Conservation (phyloP, 2,888 invertebrate genomes). For the Cremastinae sp. region DNA sequence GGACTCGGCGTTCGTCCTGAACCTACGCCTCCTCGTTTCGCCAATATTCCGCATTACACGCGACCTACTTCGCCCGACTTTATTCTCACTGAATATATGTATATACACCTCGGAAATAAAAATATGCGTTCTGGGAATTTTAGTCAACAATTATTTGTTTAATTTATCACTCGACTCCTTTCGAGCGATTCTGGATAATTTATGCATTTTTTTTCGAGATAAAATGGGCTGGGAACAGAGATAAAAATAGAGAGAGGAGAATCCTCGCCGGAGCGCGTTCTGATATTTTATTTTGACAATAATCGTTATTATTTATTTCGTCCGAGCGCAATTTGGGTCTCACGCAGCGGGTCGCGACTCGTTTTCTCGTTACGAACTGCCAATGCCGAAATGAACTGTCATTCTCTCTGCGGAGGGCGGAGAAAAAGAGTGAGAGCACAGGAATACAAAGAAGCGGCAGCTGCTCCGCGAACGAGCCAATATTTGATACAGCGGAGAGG, state of each 20-base stretch:
- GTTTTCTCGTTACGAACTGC: constrained; percentile 51
- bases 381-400: constrained; percentile 64
- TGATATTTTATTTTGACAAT: not conserved
- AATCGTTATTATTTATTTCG: constrained; percentile 7
- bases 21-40: constrained; percentile 56
- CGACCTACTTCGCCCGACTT: constrained; percentile 54
- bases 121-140: constrained; percentile 11
- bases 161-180: not conserved
- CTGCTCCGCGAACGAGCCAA: constrained; percentile 72
- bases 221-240: no score
- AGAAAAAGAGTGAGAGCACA: constrained; percentile 22
- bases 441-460: constrained; percentile 72
- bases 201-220: no score
- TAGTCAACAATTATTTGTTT: constrained; percentile 46
- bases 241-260: no score
- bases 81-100: constrained; percentile 42
- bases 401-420: constrained; percentile 39
- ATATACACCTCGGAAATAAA: no score
- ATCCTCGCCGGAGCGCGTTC: not conserved
- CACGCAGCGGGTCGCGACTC: constrained; percentile 37
- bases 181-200: no score
- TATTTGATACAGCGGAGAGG: constrained; percentile 72
- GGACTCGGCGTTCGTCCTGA: constrained; percentile 56
- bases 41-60: constrained; percentile 31
- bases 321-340: constrained; percentile 38